Conservation (phyloP, 2,797 vertebrate species). For the Scolopax bukidnonensis region DNA sequence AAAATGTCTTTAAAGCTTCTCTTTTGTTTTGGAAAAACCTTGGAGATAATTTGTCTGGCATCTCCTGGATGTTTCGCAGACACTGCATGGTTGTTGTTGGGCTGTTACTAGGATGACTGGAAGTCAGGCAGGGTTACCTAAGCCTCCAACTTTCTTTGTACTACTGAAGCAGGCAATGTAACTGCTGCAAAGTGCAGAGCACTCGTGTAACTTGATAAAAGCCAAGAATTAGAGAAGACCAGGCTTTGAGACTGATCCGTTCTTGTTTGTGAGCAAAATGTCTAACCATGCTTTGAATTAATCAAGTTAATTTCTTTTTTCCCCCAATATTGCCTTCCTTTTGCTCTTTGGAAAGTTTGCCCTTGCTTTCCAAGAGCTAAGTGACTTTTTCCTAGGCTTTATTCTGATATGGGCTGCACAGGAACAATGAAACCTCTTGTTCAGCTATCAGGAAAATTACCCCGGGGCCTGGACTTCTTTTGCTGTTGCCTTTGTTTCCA, state of each 20-base stretch:
- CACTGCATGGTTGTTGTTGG: not conserved
- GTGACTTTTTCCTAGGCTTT: not conserved
- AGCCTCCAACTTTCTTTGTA: not conserved
- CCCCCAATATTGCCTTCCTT: not conserved
- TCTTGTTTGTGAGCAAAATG: not conserved
- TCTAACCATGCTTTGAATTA: not conserved
- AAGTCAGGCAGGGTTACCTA: slow-evolving; percentile 49
- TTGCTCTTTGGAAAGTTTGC: not conserved
- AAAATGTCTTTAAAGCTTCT: slow-evolving; percentile 49
- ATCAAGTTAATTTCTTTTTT: not conserved
- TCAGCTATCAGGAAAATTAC: not conserved
- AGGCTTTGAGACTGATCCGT: not conserved
- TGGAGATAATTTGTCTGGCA: slow-evolving; percentile 49
- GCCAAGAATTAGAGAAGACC: not conserved
- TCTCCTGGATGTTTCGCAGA: slow-evolving; percentile 42
- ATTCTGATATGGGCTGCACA: not conserved
- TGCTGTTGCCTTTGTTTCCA: not conserved
- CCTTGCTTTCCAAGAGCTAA: not conserved
- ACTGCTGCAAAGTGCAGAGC: not conserved
- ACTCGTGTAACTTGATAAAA: not conserved
- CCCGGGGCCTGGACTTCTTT: not conserved
- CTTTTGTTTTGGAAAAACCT: slow-evolving; percentile 59
- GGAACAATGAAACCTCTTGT: slow-evolving; percentile 39
- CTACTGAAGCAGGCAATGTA: not conserved
- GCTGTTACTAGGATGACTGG: slow-evolving; percentile 47